Percentiles rank a stretch among this genome's conserved stretches.
These are phyloP conservation scores for Tenebrio molitor DNA, from an alignment of 1,140 invertebrate genomes.

Conservation along the genomic window DNA sequence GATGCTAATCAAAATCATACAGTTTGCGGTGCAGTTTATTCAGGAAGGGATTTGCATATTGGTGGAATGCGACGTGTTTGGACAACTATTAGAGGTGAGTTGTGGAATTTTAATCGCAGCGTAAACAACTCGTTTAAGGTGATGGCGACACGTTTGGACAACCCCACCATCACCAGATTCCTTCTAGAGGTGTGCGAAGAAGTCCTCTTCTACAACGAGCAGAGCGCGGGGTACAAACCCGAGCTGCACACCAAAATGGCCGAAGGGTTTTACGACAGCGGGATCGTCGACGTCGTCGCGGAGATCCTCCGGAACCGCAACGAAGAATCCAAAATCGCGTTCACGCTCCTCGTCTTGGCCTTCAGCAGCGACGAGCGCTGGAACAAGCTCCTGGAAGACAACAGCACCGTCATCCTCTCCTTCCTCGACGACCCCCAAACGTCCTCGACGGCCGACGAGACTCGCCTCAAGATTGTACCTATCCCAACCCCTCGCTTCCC, in stretches of 20 bases:
- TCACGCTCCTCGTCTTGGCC: slow-evolving; percentile 41
- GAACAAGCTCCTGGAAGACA: slow-evolving; percentile 37
- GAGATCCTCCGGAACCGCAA: slow-evolving; percentile 37
- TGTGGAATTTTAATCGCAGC: slow-evolving; percentile 9
- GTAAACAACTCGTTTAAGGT: neutral
- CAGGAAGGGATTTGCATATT: slow-evolving; percentile 53
- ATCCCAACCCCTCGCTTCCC: neutral
- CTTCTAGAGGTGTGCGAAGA: slow-evolving; percentile 48
- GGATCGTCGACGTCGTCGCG: slow-evolving; percentile 24
- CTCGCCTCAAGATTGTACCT: slow-evolving; percentile 47
- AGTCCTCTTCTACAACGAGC: slow-evolving; percentile 51
- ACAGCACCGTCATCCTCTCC: neutral
- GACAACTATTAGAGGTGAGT: slow-evolving; percentile 42
- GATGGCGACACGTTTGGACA: slow-evolving; percentile 5
- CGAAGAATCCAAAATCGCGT: slow-evolving; percentile 39
- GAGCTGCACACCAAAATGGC: slow-evolving; percentile 42
- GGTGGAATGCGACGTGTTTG: slow-evolving; percentile 45
- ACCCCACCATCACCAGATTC: slow-evolving; percentile 30
- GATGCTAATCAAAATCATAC: slow-evolving; percentile 48
- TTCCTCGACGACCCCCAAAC: neutral
- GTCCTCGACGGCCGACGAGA: neutral
- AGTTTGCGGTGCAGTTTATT: slow-evolving; percentile 49
- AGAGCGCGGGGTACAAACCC: slow-evolving; percentile 43
- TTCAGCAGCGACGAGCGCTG: slow-evolving; percentile 22
- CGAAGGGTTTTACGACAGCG: slow-evolving; percentile 36